Percentiles rank a stretch among this genome's conserved stretches.
Conservation (phyloP, 2,888 invertebrate species). For the Scaptomyza flava region DNA sequence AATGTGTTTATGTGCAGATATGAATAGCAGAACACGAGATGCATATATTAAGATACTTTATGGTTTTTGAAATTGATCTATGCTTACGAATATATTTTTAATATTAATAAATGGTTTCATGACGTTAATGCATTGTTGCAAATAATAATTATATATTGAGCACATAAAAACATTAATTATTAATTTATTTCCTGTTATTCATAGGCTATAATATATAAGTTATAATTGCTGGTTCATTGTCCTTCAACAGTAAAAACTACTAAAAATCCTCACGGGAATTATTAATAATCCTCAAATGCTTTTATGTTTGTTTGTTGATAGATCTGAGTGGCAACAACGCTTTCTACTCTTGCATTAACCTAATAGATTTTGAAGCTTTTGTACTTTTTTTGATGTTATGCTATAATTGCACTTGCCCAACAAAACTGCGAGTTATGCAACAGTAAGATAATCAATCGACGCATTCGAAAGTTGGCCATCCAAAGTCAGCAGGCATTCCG, state of each 20-base stretch:
- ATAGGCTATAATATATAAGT: background rate
- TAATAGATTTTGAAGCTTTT: background rate
- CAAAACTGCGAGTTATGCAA: slow-evolving; percentile 36
- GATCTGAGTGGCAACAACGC: background rate
- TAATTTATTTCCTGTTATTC: background rate
- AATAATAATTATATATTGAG: background rate
- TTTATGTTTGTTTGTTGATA: background rate
- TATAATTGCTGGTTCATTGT: background rate
- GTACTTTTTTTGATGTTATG: background rate
- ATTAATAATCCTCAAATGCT: no score
- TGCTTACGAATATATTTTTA: background rate
- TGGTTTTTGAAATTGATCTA: background rate
- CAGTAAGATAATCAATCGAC: slow-evolving; percentile 20
- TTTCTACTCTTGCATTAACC: no score
- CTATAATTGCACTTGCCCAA: background rate
- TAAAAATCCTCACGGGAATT: no score
- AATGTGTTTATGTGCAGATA: background rate
- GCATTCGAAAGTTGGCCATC: slow-evolving; percentile 25
- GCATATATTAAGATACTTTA: background rate
- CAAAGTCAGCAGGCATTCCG: slow-evolving; percentile 38
- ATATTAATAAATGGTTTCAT: background rate
- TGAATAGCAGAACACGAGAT: background rate
- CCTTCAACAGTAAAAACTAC: no score
- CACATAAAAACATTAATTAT: background rate
- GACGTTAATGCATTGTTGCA: background rate